Percentiles rank a stretch among this genome's conserved stretches.
phyloP scores from a whole-genome alignment of 2,113 vertebrate genomes.

The Labeo rohita region DNA sequence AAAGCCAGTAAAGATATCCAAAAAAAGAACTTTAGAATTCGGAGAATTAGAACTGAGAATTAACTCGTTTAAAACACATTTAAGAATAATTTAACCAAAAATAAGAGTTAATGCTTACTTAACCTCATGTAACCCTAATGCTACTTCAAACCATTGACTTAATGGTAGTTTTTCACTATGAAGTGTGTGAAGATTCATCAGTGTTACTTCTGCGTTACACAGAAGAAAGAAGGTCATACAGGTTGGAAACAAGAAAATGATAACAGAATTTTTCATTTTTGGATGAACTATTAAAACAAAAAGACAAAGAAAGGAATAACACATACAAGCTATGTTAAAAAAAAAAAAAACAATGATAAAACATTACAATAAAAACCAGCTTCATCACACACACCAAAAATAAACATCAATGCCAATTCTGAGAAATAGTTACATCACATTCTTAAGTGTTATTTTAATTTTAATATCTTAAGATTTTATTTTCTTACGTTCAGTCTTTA shows the following conservation, averaged over 20 bases:
- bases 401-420: not conserved
- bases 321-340: not conserved
- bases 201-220: not conserved
- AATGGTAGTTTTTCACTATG: not conserved
- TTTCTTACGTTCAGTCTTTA: too few species aligned
- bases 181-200: not conserved
- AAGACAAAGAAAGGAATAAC: not conserved
- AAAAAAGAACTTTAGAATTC: not conserved
- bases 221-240: not conserved
- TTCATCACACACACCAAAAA: not conserved
- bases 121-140: not conserved
- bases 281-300: not conserved
- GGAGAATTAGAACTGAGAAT: too few species aligned
- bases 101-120: not conserved
- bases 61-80: not conserved
- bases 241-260: not conserved
- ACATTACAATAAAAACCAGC: not conserved
- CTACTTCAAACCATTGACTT: not conserved
- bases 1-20: not conserved
- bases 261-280: not conserved
- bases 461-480: not conserved
- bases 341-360: not conserved
- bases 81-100: not conserved
- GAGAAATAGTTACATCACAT: not conserved
- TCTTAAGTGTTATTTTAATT: not conserved